Base-by-base conservation (phyloP, 1,140 invertebrate species). In the Harlomillsia oculata region DNA sequence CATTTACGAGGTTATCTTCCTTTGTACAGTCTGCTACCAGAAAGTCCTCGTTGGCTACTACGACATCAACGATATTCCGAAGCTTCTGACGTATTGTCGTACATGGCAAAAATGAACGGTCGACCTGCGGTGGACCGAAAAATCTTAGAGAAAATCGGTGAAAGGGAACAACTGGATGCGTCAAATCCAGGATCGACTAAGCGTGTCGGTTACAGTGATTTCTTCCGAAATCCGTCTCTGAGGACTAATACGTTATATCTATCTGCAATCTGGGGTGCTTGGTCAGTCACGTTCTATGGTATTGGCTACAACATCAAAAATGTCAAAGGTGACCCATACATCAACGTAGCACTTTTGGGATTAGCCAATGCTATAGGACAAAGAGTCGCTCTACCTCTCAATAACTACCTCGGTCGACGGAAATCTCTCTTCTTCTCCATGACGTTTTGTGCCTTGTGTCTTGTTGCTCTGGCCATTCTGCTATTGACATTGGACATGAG, bases 301-400 rank as follows among this genome's bases (percentile, higher is more conserved):
- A 56, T 64, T n/a, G 48, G 55, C 40, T 64, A 49, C 49, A 64
- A 64, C 36, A 57, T 64, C 11, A 60, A 55, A 30, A 64, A 64
- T 28, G 40, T 61, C 1, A 23, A 41, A 5, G 62, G 58, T 23
- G 56, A 56, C 43, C 25, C 55, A 25, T 61, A 60, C 29, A 5
- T 58, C n/a, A 55, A 62, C 25, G 45, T 64, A 16, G 26, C 36
- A 5, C 34, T 64, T 0, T 16, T 64, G 16, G 62, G 62, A 34
- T 11, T 56, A 0, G 48, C 50, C 4, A 49, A 64, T 43, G 40
- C 56, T 5, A 30, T 64, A 16, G 62, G 62, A 2, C 49, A 64
- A 16, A 34, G 37, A 23, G 29, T 32, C 23, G 50, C 62, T 6
- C 21, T 60, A 5, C 45, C 52, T 8, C 25, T 58, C 5, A 39